These are phyloP conservation scores for Pristionchus pacificus DNA, from an alignment of 1,140 invertebrate genomes.

Conservation along the genomic window DNA sequence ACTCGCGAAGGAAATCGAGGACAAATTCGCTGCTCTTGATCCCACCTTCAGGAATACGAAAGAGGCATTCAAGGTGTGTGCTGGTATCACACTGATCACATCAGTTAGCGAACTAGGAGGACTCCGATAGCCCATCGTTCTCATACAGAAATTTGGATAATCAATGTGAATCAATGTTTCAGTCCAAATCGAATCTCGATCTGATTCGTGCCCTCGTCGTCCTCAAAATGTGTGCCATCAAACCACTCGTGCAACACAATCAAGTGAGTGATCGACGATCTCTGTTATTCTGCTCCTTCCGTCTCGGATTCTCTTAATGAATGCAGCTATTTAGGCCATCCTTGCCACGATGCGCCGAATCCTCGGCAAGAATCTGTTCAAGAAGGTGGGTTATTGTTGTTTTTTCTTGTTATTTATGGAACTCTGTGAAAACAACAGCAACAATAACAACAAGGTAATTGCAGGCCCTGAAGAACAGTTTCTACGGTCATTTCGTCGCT, in stretches of 20 bases:
- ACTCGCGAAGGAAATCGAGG: conserved; percentile 43
- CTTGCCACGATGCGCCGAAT: conserved; percentile 75
- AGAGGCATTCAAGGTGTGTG: conserved; percentile 59
- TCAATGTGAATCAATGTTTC: conserved; percentile 61
- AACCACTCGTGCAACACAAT: conserved; percentile 87
- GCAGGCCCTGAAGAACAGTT: conserved; percentile 80
- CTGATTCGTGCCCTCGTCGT: conserved; percentile 85
- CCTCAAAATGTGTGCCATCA: conserved; percentile 83
- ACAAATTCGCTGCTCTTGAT: conserved; percentile 72
- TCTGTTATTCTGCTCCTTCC: no score
- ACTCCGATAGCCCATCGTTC: background rate
- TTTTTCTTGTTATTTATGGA: no score
- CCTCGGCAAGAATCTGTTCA: conserved; percentile 81
- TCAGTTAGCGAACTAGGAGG: background rate
- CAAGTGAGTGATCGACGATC: no score
- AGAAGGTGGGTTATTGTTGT: conserved; percentile 47
- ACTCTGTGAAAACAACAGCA: no score
- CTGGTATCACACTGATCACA: background rate
- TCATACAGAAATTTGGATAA: background rate
- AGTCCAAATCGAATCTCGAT: conserved; percentile 88
- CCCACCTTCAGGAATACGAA: conserved; percentile 69
- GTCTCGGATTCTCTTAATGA: no score
- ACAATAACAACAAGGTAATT: background rate
- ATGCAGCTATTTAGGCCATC: conserved; percentile 66
- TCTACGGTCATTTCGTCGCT: conserved; percentile 98